Evolutionary conservation across 2,113 vertebrate genomes (phyloP).

Genomic region (Seriola aureovittata): DNA sequence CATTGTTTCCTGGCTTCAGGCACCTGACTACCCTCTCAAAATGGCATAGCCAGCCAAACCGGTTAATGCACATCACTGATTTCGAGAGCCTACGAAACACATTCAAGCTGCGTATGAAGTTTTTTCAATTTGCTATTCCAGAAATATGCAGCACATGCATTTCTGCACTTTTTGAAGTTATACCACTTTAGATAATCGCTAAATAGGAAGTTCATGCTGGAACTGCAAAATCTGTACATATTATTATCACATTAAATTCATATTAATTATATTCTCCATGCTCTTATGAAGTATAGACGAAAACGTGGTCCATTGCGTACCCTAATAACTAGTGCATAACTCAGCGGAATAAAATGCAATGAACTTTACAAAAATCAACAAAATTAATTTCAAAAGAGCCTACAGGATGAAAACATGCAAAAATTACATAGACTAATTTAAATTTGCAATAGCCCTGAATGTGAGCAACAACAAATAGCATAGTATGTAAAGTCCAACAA

Average conservation of each 20-base stretch:
- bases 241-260: constrained; percentile 33
- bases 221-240: constrained; percentile 8
- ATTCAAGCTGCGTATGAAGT: constrained; percentile 44
- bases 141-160: constrained; percentile 46
- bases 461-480: neutral
- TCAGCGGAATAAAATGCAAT: constrained; percentile 14
- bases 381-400: constrained; percentile 27
- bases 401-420: neutral
- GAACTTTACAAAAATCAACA: constrained; percentile 27
- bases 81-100: constrained; percentile 53
- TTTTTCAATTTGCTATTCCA: constrained; percentile 48
- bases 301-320: constrained; percentile 6
- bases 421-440: neutral
- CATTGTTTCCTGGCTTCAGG: constrained; percentile 70
- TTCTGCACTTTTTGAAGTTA: constrained; percentile 55
- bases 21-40: constrained; percentile 66
- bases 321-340: constrained; percentile 30
- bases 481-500: neutral
- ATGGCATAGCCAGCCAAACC: constrained; percentile 69
- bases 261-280: constrained; percentile 22
- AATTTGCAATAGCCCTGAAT: constrained; percentile 13
- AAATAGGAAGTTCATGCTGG: neutral
- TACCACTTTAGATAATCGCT: constrained; percentile 46
- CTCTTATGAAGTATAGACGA: neutral
- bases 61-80: constrained; percentile 68